Evolutionary conservation across 2,888 invertebrate genomes (phyloP).

Genomic region (Coecobrya sp.): DNA sequence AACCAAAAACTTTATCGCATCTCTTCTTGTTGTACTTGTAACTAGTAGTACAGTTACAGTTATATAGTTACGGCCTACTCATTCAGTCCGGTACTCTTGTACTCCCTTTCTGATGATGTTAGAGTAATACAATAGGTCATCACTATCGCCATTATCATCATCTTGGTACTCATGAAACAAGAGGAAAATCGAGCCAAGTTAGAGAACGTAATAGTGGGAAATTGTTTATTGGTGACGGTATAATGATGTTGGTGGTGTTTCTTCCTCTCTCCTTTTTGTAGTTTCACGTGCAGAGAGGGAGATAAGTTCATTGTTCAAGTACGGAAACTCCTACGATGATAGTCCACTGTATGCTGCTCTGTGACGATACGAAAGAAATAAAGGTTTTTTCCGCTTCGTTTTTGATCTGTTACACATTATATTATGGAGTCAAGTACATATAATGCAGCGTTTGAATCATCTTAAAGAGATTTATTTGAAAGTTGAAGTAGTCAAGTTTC

Average conservation of each 20-base stretch:
- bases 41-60: slow-evolving; percentile 31
- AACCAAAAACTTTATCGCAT: slow-evolving; percentile 61
- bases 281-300: background rate
- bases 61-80: slow-evolving; percentile 33
- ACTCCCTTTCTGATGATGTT: slow-evolving; percentile 25
- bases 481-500: slow-evolving; percentile 54
- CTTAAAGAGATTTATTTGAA: slow-evolving; percentile 64
- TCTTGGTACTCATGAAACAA: slow-evolving; percentile 6
- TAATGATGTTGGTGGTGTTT: slow-evolving; percentile 40
- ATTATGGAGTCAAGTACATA: slow-evolving; percentile 53
- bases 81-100: slow-evolving; percentile 24
- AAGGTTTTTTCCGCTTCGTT: background rate
- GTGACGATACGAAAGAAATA: slow-evolving; percentile 18
- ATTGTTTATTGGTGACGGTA: slow-evolving; percentile 63
- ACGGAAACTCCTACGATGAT: slow-evolving; percentile 6
- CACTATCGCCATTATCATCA: slow-evolving; percentile 57
- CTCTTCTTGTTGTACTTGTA: slow-evolving; percentile 56
- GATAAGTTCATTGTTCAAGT: slow-evolving; percentile 55
- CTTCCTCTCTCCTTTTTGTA: background rate
- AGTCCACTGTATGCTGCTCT: slow-evolving; percentile 3
- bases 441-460: slow-evolving; percentile 61
- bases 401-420: slow-evolving; percentile 61
- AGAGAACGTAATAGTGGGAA: slow-evolving; percentile 18
- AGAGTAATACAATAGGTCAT: slow-evolving; percentile 59
- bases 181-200: slow-evolving; percentile 42